These are phyloP conservation scores for Cordilura impudica DNA, from an alignment of 2,888 invertebrate species.

Conservation along the genomic window DNA sequence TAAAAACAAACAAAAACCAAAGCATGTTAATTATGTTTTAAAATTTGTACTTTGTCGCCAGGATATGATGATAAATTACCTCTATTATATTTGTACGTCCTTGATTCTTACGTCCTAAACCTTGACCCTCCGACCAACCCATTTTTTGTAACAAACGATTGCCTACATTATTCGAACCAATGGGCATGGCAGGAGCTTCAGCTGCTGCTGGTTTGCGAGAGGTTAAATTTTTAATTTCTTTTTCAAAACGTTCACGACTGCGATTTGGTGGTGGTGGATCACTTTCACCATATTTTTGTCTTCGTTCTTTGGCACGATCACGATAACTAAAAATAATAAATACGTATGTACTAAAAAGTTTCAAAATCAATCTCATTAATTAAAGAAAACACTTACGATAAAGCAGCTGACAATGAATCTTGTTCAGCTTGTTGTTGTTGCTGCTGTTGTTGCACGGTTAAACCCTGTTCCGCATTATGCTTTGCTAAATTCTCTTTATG, in stretches of 20 bases:
- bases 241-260: conserved; percentile 85
- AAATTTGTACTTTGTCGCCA: too few relatives aligned
- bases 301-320: conserved; percentile 96
- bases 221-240: conserved; percentile 78
- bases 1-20: conserved; percentile 17
- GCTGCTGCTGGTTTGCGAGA: conserved; percentile 72
- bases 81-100: conserved; percentile 95
- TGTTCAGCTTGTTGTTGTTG: conserved; percentile 52
- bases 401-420: conserved; percentile 46
- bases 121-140: conserved; percentile 99
- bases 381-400: conserved; percentile 52
- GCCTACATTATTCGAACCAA: conserved; percentile 94
- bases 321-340: conserved; percentile 81
- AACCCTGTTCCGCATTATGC: conserved; percentile 76
- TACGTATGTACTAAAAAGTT: background rate
- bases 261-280: conserved; percentile 85
- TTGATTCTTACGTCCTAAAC: conserved; percentile 95
- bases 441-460: conserved; percentile 38
- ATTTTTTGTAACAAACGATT: conserved; percentile 97
- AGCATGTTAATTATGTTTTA: background rate
- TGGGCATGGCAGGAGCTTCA: conserved; percentile 76
- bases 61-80: conserved; percentile 80
- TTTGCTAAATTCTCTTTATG: conserved; percentile 91
- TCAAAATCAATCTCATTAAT: background rate
- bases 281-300: conserved; percentile 95